phyloP scores from a whole-genome alignment of 1,140 invertebrate species.

The Caenorhabditis briggsae region DNA sequence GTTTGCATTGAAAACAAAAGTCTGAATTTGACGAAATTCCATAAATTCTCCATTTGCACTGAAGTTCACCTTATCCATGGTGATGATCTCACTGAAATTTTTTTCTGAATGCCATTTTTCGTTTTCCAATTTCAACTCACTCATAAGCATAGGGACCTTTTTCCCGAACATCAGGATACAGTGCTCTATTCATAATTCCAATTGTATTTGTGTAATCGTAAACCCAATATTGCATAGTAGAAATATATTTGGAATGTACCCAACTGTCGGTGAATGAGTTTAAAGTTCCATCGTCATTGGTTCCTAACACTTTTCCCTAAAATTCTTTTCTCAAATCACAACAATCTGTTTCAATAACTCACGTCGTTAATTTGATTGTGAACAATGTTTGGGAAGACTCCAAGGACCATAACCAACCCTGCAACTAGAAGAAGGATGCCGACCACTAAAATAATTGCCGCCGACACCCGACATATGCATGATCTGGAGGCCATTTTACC shows the following conservation, averaged over 20 bases:
- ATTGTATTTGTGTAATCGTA: constrained; percentile 64
- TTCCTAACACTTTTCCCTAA: constrained; percentile 62
- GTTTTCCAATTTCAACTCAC: constrained; percentile 2
- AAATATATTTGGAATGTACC: constrained; percentile 54
- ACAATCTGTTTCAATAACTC: neutral
- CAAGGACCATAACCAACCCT: constrained; percentile 55
- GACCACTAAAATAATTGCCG: constrained; percentile 51
- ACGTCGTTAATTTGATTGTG: constrained; percentile 43
- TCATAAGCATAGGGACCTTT: constrained; percentile 66
- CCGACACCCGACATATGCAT: constrained; percentile 24
- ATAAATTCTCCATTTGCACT: constrained; percentile 48
- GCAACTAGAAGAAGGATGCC: constrained; percentile 51
- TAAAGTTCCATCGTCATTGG: constrained; percentile 63
- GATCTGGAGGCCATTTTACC: constrained; percentile 15
- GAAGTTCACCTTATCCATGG: constrained; percentile 39
- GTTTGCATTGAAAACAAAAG: constrained; percentile 55
- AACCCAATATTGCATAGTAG: constrained; percentile 58
- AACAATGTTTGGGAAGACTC: constrained; percentile 59
- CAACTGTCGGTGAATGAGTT: constrained; percentile 61
- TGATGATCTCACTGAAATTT: constrained; percentile 56
- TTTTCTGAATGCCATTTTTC: neutral
- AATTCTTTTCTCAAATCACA: neutral
- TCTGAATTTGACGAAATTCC: constrained; percentile 52
- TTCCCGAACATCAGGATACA: constrained; percentile 61
- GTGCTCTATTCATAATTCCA: constrained; percentile 62